Base-by-base conservation (phyloP, 1,140 invertebrate genomes). In the Limonius californicus region DNA sequence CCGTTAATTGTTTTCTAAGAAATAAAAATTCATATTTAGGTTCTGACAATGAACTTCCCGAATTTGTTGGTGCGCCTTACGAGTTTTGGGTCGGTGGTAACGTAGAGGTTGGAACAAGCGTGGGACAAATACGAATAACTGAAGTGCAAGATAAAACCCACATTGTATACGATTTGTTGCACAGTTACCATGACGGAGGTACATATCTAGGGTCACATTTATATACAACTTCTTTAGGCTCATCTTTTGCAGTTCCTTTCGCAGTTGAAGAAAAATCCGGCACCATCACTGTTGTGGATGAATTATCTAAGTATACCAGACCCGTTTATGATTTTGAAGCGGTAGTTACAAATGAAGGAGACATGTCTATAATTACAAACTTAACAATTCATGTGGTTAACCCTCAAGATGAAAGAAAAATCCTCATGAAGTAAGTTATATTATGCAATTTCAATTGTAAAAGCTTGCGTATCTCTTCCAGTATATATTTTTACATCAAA, bases 21-120 rank as follows among this genome's bases (percentile, higher is more conserved):
- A 43, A 43, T 4, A 43, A 43, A 43, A 16, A 7, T 43, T 35
- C 32, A 35, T 35, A 8, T 43, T 55, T 43, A 35, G 50, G 45
- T 57, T 64, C 23, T 4, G 9, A 27, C 9, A 27, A 9, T 23
- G 82, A 82, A 62, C 79, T 79, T 30, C 93, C 94, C 0, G 86
- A 90, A 64, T 97, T 97, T 71, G 79, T 92, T 19, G 92, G 93
- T 20, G 85, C 91, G 0, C 91, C 93, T 0, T 97, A 95, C 71
- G 88, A 92, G 64, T 94, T 97, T 76, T 92, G 89, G 87, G 89
- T 96, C 14, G 89, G 89, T 0, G 88, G 88, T 54, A 91, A 91
- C 72, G 90, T 90, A 0, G 85, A 85, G 0, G 79, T 92, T 50
- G 91, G 90, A 6, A 92, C 91, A 0, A 92, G 89, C 67, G 86